Percentiles rank a stretch among this genome's conserved stretches.
These are phyloP conservation scores for Glyptemys insculpta DNA, from an alignment of 2,797 vertebrate genomes.

Conservation along the genomic window DNA sequence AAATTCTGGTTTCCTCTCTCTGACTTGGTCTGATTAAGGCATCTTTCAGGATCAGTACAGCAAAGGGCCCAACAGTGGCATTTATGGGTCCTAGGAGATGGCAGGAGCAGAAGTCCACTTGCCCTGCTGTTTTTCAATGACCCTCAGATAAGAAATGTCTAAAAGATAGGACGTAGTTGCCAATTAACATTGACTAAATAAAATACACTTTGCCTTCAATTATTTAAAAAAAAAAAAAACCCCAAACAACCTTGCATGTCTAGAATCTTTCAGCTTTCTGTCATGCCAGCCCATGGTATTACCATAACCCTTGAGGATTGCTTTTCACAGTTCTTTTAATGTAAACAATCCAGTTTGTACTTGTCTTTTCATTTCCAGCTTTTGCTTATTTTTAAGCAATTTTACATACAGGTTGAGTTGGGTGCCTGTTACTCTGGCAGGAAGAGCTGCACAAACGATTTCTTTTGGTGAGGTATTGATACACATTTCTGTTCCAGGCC, in stretches of 20 bases:
- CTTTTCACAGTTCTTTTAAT: neutral
- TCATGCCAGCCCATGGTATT: neutral
- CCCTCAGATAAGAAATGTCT: neutral
- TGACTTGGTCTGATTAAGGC: neutral
- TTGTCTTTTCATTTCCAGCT: neutral
- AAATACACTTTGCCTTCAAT: neutral
- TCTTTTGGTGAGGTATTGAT: neutral
- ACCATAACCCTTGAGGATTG: neutral
- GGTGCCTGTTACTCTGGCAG: neutral
- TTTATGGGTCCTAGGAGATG: neutral
- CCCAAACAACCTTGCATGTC: neutral
- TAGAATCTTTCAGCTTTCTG: neutral
- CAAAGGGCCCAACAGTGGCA: neutral
- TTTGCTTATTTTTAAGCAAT: neutral
- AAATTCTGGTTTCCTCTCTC: neutral
- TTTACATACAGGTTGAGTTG: neutral
- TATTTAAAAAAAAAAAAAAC: neutral
- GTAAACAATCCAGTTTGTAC: neutral
- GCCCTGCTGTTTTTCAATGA: neutral
- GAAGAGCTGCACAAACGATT: neutral
- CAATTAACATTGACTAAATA: neutral
- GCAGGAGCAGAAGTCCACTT: neutral
- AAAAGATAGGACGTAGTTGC: too few relatives aligned
- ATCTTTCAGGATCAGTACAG: neutral
- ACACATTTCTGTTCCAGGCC: slow-evolving; percentile 81